phyloP scores from a whole-genome alignment of 2,797 vertebrate species.

The Neosalanx taihuensis region DNA sequence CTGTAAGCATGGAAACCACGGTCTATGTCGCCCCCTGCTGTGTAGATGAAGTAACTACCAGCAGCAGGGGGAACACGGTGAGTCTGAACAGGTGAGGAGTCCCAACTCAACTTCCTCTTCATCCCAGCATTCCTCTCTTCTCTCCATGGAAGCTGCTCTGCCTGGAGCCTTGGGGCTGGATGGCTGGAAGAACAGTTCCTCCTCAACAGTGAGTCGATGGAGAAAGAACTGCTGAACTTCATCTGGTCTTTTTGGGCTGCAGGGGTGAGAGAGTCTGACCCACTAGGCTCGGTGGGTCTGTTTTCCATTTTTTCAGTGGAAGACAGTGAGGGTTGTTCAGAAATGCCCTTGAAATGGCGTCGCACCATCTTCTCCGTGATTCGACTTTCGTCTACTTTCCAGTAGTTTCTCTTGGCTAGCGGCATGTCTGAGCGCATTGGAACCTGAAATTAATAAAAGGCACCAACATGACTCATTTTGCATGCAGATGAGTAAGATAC shows the following conservation, averaged over 20 bases:
- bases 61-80: constrained; percentile 5
- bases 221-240: constrained; percentile 70
- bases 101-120: constrained; percentile 36
- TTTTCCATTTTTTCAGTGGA: constrained; percentile 25
- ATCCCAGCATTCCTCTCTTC: neutral
- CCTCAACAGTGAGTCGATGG: constrained; percentile 69
- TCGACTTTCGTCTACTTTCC: constrained; percentile 66
- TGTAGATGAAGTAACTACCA: constrained; percentile 12
- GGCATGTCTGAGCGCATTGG: constrained; percentile 49
- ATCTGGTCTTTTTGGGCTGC: constrained; percentile 12
- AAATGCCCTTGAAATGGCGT: constrained; percentile 66
- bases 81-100: constrained; percentile 21
- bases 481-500: neutral
- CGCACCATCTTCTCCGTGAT: constrained; percentile 71
- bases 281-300: neutral
- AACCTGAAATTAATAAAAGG: constrained; percentile 45
- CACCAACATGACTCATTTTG: neutral
- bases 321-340: constrained; percentile 60
- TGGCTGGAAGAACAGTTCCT: constrained; percentile 35
- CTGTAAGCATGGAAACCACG: neutral
- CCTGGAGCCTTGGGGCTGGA: constrained; percentile 13
- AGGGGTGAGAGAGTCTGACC: neutral
- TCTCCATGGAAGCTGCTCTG: constrained; percentile 15
- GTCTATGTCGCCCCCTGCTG: constrained; percentile 38
- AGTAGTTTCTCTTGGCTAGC: constrained; percentile 64